Percentiles rank a stretch among this genome's conserved stretches.
These are phyloP conservation scores for Hippoglossus stenolepis DNA, from an alignment of 2,113 vertebrate genomes.

Conservation along the genomic window DNA sequence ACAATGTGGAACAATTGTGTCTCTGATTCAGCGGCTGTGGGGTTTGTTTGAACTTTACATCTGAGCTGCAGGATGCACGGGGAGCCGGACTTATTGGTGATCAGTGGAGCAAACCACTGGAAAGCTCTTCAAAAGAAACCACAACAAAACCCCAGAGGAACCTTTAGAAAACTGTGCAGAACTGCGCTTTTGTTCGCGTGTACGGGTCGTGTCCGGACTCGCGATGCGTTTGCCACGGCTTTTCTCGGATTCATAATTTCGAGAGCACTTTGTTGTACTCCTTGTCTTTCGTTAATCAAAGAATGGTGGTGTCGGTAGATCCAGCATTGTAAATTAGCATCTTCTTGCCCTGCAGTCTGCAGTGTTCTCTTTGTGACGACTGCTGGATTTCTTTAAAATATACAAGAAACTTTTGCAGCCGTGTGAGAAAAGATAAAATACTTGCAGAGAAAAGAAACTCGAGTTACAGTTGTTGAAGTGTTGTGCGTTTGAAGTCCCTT, in stretches of 20 bases:
- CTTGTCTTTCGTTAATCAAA: background rate
- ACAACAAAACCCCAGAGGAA: conserved; percentile 41
- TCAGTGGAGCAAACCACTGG: conserved; percentile 57
- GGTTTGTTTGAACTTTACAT: conserved; percentile 47
- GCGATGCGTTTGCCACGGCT: background rate
- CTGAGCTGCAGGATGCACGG: conserved; percentile 11
- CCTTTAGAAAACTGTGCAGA: conserved; percentile 32
- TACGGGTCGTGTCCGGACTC: background rate
- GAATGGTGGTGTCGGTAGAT: background rate
- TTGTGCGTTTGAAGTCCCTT: background rate
- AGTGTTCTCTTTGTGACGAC: background rate
- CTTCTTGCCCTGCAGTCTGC: background rate
- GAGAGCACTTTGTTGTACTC: background rate
- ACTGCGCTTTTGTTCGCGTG: conserved; percentile 18
- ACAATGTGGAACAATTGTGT: conserved; percentile 2
- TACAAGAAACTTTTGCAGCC: background rate
- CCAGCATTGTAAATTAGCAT: background rate
- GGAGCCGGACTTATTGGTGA: conserved; percentile 48
- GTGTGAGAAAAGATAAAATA: background rate
- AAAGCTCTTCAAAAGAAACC: conserved; percentile 54
- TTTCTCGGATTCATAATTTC: conserved; percentile 20
- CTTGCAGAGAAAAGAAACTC: background rate
- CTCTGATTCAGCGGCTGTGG: conserved; percentile 23
- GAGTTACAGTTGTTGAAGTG: background rate
- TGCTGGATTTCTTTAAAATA: background rate